Evolutionary conservation across 2,113 vertebrate genomes (phyloP).

Genomic region (Mobula hypostoma): DNA sequence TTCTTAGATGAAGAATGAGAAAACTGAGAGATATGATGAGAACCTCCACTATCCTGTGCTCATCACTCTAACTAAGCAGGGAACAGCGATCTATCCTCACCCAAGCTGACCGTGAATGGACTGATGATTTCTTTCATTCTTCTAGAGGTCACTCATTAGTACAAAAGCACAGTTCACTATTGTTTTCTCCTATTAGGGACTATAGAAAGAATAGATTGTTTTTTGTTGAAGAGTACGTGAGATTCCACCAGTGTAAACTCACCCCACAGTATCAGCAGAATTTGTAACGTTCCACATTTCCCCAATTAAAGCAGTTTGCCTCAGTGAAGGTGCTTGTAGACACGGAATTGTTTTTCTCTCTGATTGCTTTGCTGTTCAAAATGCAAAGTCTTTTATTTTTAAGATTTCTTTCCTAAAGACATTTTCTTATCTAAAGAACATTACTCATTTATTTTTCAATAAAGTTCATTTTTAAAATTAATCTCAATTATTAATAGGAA

Average conservation of each 20-base stretch:
- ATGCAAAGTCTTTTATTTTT: constrained; percentile 26
- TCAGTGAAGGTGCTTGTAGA: neutral
- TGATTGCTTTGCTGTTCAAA: constrained; percentile 23
- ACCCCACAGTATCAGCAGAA: neutral
- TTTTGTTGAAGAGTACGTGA: neutral
- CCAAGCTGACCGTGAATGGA: constrained; percentile 38
- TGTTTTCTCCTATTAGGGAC: neutral
- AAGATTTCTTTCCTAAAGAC: constrained; percentile 2
- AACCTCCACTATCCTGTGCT: constrained; percentile 92
- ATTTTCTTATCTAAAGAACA: constrained; percentile 27
- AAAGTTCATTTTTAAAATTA: neutral
- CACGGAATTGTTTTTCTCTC: constrained; percentile 17
- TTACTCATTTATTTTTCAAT: constrained; percentile 31
- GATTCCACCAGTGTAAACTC: neutral
- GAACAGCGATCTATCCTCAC: constrained; percentile 39
- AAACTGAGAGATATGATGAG: constrained; percentile 77
- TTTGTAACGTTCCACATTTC: neutral
- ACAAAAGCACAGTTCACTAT: constrained; percentile 17
- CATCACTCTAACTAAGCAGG: constrained; percentile 69
- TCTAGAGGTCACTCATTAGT: neutral
- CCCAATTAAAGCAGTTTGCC: constrained; percentile 24
- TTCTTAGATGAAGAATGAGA: constrained; percentile 83
- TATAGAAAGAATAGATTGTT: neutral
- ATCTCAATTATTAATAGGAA: neutral
- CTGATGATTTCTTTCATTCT: neutral